Conservation (phyloP, 2,113 vertebrate genomes). For the Saccopteryx leptura region DNA sequence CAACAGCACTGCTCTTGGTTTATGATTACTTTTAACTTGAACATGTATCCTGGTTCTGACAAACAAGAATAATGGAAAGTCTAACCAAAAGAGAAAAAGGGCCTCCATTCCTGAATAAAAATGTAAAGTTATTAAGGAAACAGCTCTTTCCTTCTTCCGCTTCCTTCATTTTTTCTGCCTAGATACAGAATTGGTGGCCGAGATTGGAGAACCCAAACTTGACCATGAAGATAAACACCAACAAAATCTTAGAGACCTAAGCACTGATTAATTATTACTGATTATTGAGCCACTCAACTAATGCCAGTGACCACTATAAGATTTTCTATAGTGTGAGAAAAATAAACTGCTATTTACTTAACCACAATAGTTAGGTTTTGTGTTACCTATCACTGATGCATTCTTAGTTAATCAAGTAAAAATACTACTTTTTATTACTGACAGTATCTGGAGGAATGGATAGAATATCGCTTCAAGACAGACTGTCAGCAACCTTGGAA, state of each 20-base stretch:
- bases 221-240: not conserved
- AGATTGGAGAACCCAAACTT: not conserved
- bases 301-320: not conserved
- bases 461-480: not conserved
- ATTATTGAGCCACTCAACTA: not conserved
- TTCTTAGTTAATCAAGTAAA: constrained; percentile 35
- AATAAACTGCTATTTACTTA: not conserved
- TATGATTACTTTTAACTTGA: not conserved
- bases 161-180: not conserved
- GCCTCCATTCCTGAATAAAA: not conserved
- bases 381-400: not conserved
- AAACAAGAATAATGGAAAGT: not conserved
- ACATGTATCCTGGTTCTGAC: not conserved
- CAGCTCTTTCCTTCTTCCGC: not conserved
- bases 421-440: not conserved
- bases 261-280: not conserved
- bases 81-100: not conserved
- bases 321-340: not conserved
- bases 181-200: not conserved
- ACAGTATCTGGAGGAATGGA: not conserved
- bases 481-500: not conserved
- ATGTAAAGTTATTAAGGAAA: not conserved
- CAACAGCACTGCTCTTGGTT: not conserved
- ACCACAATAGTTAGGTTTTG: not conserved
- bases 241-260: not conserved